Percentiles rank a stretch among this genome's conserved stretches.
Evolutionary conservation across 2,888 invertebrate genomes (phyloP).

Genomic region (Limnephilus marmoratus): DNA sequence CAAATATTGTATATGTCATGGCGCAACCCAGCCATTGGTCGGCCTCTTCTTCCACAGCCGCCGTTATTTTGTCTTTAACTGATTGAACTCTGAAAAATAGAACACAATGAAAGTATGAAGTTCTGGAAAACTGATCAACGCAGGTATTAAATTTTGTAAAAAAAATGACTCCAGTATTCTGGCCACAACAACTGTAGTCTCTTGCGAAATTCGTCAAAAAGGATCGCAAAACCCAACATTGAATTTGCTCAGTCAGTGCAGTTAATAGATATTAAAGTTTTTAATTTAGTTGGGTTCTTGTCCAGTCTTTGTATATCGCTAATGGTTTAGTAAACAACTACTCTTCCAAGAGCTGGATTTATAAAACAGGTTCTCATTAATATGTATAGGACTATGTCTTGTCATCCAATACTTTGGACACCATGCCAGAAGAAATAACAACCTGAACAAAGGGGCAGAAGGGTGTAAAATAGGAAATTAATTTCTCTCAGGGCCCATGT

Average conservation of each 20-base stretch:
- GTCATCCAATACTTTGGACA: too few relatives aligned
- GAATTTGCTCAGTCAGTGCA: too few relatives aligned
- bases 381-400: not conserved
- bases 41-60: conserved; percentile 82
- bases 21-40: conserved; percentile 92
- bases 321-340: not conserved
- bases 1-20: conserved; percentile 96
- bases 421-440: too few relatives aligned
- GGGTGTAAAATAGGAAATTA: too few relatives aligned
- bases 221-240: not conserved
- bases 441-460: not conserved
- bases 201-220: not conserved
- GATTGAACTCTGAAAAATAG: conserved; percentile 77
- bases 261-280: not conserved
- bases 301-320: not conserved
- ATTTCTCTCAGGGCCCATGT: too few relatives aligned
- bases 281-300: not conserved
- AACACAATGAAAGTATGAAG: not conserved
- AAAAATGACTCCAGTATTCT: not conserved
- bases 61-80: conserved; percentile 84
- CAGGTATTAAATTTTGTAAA: not conserved
- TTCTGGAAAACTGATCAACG: not conserved
- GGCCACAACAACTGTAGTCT: not conserved
- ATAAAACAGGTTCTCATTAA: not conserved
- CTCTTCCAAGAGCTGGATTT: too few relatives aligned